These are phyloP conservation scores for Cyphomyrus plagiostoma DNA, from an alignment of 2,113 vertebrate genomes.

Conservation along the genomic window DNA sequence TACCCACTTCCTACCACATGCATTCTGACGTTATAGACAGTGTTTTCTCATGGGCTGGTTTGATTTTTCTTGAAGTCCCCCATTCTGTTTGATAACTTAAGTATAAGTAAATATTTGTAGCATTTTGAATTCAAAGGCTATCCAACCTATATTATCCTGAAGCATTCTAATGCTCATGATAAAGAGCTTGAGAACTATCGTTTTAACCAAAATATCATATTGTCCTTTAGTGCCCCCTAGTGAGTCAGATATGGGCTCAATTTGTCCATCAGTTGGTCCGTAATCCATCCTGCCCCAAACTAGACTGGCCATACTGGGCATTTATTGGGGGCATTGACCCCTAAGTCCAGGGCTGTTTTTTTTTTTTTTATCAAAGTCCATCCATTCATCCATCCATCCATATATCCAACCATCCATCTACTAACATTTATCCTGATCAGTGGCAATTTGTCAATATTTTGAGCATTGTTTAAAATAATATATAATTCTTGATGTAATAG, in stretches of 20 bases:
- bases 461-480: background rate
- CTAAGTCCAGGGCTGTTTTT: background rate
- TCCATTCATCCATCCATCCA: background rate
- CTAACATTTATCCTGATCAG: background rate
- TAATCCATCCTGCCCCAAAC: background rate
- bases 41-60: background rate
- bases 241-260: background rate
- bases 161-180: background rate
- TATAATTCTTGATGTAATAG: background rate
- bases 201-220: background rate
- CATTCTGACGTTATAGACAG: background rate
- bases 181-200: background rate
- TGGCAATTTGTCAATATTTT: background rate
- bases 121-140: background rate
- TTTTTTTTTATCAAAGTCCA: background rate
- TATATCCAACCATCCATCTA: background rate
- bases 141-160: background rate
- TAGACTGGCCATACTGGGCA: background rate
- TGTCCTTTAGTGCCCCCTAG: conserved; percentile 25
- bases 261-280: background rate
- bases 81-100: background rate
- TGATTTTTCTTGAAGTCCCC: background rate
- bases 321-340: background rate
- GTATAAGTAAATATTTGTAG: background rate
- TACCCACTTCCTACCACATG: background rate